Base-by-base conservation (phyloP, 92 coral and sea anemone species). In the Desmophyllum pertusum region DNA sequence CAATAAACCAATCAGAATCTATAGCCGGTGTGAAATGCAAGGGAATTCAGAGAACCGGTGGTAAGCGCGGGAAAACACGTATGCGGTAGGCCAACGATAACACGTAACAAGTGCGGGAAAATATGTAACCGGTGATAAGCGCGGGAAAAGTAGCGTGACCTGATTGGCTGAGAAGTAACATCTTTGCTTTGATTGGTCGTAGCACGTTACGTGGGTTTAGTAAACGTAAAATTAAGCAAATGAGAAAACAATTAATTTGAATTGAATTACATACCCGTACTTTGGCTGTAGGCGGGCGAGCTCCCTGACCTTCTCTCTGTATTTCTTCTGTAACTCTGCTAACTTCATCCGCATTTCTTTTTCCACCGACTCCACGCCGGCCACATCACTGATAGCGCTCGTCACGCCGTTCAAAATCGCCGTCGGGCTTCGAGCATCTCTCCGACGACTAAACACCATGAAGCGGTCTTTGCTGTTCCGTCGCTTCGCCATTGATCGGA, bases 281-380 rank as follows among this genome's bases (percentile, higher is more conserved):
- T 87, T 92, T 73, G 97, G 98, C 69, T 91, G 95, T 30, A 97
- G 90, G 62, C 99, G 87, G 18, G 97, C 94, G 31, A 95, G 92
- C 81, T 97, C 99, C 21, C 97, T 81, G 79, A 83, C 75, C 74
- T 92, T 89, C 79, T 97, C 99, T 42, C 99, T 87, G 84, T 94
- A 97, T 80, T 87, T 94, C 64, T 93, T 94, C 87, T 97, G 99
- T 48, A 97, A 92, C 59, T 91, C 98, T 29, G 98, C 93, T 17
- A 97, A 84, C 72, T 92, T 90, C 94, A 94, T 90, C 39, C 99
- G 86, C 81, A 97, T 87, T 46, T 92, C 96, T 50, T 90, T 95
- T 64, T 97, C 98, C 53, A 87, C 68, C 23, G 89, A 92, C 73
- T 91, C 93, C 85, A 93, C 90, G 46, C 93, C 98, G 41, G 94